Evolutionary conservation across 2,113 vertebrate genomes (phyloP), one percentile per base, ranked within the genome.

Genomic region (Cercopithecus mona): DNA sequence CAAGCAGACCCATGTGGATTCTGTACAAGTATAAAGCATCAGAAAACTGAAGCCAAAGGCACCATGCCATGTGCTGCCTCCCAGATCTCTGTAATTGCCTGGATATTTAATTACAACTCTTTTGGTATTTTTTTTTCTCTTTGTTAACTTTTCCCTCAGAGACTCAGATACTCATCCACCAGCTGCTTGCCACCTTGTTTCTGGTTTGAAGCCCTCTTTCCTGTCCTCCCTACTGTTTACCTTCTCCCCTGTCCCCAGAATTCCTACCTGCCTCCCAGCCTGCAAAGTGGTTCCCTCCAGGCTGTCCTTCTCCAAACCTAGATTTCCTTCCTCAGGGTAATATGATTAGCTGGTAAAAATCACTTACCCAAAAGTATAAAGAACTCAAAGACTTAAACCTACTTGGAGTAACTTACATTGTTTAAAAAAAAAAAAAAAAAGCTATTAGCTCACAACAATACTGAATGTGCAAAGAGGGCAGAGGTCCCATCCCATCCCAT

Each of bases 371-470:
- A 79, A 70, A 25, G 8, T 50, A 40, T 64, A 73, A 95, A 90
- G 90, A 75, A 57, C 18, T 86, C 66, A 78, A 7, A 90, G 50
- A 84, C 55, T 61, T 64, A 88, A n/a, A 89, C 35, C 90, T 91
- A 16, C 59, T 52, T 61, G 25, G 43, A 75, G 14, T 35, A 83
- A 88, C 8, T 91, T 50, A 88, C 23, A 66, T 38, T 80, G 20
- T 35, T 64, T 5, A 2, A 0, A 30, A 64, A 64, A 64, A 30
- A 64, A 64, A 64, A 64, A 61, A 91, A 72, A 38, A 72, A 22
- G 81, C 43, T 72, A 57, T 55, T 25, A 84, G 22, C 45, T 61
- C 85, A 72, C 30, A 90, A 50, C 1, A 40, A 59, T 20, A 68
- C 1, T 45, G 27, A 11, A 17, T 43, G 4, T 57, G 35, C 20